Percentiles rank a stretch among this genome's conserved stretches.
These are phyloP conservation scores for Phymastichus coffea DNA, from an alignment of 1,140 invertebrate genomes.

Conservation along the genomic window DNA sequence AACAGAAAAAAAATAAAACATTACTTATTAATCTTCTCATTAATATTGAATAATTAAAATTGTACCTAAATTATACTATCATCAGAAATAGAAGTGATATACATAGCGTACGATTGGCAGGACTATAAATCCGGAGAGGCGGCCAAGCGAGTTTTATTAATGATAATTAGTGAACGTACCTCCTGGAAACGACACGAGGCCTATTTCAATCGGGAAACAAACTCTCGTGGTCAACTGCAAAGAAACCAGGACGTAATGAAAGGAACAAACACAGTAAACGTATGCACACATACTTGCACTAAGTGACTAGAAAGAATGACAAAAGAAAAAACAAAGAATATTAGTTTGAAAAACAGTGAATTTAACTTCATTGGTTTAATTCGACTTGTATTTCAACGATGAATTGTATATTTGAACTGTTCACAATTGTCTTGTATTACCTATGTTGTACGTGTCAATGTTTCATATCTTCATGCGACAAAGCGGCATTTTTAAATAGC, in stretches of 20 bases:
- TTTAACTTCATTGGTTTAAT: slow-evolving; percentile 39
- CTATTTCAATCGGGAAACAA: slow-evolving; percentile 46
- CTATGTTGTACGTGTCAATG: slow-evolving; percentile 57
- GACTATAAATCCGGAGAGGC: slow-evolving; percentile 47
- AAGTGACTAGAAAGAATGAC: slow-evolving; percentile 31
- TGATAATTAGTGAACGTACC: slow-evolving; percentile 45
- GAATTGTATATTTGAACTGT: slow-evolving; percentile 54
- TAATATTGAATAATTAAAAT: slow-evolving; percentile 59
- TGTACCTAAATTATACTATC: slow-evolving; percentile 59
- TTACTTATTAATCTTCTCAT: slow-evolving; percentile 59
- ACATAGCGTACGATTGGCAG: slow-evolving; percentile 46
- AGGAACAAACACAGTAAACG: slow-evolving; percentile 1
- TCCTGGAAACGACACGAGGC: slow-evolving; percentile 52
- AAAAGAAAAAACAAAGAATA: slow-evolving; percentile 33
- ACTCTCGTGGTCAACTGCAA: slow-evolving; percentile 26
- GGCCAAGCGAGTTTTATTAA: slow-evolving; percentile 43
- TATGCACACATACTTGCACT: slow-evolving; percentile 22
- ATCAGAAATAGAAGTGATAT: slow-evolving; percentile 53
- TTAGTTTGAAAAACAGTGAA: slow-evolving; percentile 28
- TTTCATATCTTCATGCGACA: slow-evolving; percentile 51
- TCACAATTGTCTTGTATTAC: slow-evolving; percentile 54
- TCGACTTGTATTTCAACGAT: slow-evolving; percentile 36
- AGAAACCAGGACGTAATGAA: slow-evolving; percentile 21
- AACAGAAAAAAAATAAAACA: slow-evolving; percentile 51
- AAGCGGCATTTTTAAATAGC: slow-evolving; percentile 56